Evolutionary conservation across 2,888 invertebrate genomes (phyloP).

Genomic region (Dasysyrphus albostriatus): DNA sequence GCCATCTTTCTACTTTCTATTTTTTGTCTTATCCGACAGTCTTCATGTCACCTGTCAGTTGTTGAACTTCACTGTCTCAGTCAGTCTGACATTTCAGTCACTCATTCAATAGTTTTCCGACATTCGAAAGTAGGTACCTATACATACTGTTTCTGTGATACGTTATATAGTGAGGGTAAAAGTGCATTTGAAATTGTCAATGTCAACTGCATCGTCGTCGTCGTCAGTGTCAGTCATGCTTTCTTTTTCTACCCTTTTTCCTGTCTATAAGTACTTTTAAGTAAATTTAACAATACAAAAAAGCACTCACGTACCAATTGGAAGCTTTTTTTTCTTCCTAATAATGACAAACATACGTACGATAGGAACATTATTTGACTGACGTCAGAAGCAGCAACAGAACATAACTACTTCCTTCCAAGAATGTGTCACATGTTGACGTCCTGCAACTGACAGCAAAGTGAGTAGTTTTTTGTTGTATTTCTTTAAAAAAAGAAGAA

Average conservation of each 20-base stretch:
- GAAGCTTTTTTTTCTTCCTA: conserved; percentile 58
- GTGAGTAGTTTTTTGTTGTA: conserved; percentile 47
- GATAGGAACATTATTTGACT: conserved; percentile 43
- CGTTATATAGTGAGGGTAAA: conserved; percentile 44
- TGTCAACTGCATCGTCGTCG: conserved; percentile 66
- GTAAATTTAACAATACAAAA: conserved; percentile 1
- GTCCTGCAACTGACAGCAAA: conserved; percentile 71
- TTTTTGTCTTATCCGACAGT: conserved; percentile 25
- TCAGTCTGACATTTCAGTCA: conserved; percentile 70
- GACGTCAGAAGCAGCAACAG: conserved; percentile 63
- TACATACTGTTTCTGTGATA: neutral
- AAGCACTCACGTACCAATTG: conserved; percentile 51
- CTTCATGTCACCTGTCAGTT: conserved; percentile 71
- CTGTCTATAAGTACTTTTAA: conserved; percentile 20
- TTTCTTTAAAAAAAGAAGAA: neutral
- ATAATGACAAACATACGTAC: conserved; percentile 61
- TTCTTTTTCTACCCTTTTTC: neutral
- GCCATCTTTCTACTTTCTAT: neutral
- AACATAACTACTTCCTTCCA: conserved; percentile 75
- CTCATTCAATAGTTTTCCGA: conserved; percentile 74
- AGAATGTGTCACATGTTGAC: conserved; percentile 75
- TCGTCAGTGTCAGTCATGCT: conserved; percentile 41
- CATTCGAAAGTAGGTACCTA: conserved; percentile 44
- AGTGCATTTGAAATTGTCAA: conserved; percentile 74
- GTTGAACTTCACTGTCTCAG: conserved; percentile 66